Base-by-base conservation (phyloP, 2,113 vertebrate genomes). In the Scomber scombrus region DNA sequence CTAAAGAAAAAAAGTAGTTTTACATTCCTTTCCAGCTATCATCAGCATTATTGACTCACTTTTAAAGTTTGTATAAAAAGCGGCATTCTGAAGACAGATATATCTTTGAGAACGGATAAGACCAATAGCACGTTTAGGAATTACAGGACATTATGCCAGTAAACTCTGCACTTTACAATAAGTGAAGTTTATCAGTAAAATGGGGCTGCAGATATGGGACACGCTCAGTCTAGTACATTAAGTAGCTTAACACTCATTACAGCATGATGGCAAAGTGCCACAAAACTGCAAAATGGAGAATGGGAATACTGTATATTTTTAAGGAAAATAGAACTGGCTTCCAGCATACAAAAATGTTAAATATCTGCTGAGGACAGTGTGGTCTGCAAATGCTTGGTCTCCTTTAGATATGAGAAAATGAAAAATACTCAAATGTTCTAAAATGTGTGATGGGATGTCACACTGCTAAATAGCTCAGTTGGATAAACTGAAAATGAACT, bases 1-100 rank as follows among this genome's bases (percentile, higher is more conserved):
- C 97, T 97, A 74, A 40, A 63, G 72, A 43, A 58, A 11, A 78
- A 29, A 23, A 34, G n/a, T 18, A 56, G 16, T 51, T 61, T 56
- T 40, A 70, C n/a, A 40, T 64, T 65, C 15, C 13, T 58, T 21
- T 60, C 18, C 1, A 0, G 16, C 21, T 55, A n/a, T 54, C 23
- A 56, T 61, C 18, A 68, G 12, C 34, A 34, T 34, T 65, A 49
- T 26, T 12, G 49, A 66, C 16, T 55, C 0, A 45, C 31, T 62
- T 10, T 64, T 3, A 61, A 18, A 10, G 67, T 73, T 77, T 71
- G 21, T 6, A 57, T 67, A 14, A 71, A 73, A 45, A 21, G 58
- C 54, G 2, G 23, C 9, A n/a, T 58, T 78, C 11, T 64, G 23
- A 13, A 73, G 43, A 56, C 16, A 26, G 23, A 31, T 29, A 5